Evolutionary conservation across 1,140 invertebrate genomes (phyloP).

Genomic region (Halyomorpha halys): DNA sequence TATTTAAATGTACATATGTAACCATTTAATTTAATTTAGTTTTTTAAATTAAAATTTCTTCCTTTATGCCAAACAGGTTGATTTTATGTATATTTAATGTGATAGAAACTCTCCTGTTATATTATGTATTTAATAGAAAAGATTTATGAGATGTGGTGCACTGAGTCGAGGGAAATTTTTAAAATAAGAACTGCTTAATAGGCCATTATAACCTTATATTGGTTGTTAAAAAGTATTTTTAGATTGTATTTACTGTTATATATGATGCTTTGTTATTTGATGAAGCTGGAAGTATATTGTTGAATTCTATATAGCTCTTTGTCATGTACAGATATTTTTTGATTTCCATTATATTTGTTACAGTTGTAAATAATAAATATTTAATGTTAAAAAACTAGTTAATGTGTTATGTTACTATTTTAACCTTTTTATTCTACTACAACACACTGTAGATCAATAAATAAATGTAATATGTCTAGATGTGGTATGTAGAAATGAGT

Average conservation of each 20-base stretch:
- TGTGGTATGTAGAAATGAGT: no score
- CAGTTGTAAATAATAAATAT: slow-evolving; percentile 17
- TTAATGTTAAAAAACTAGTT: slow-evolving; percentile 14
- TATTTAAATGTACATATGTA: slow-evolving; percentile 7
- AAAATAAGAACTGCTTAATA: background rate
- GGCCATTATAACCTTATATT: background rate
- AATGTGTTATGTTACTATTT: no score
- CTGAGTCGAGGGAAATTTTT: background rate
- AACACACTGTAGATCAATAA: no score
- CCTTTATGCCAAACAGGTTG: background rate
- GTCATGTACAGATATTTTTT: slow-evolving; percentile 11
- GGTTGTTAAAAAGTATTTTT: slow-evolving; percentile 9
- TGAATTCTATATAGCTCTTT: slow-evolving; percentile 4
- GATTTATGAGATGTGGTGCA: background rate
- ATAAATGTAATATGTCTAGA: no score
- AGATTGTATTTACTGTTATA: slow-evolving; percentile 13
- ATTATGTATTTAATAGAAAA: background rate
- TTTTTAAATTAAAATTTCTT: background rate
- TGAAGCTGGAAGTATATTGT: background rate
- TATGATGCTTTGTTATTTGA: slow-evolving; percentile 6
- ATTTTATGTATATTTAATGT: background rate
- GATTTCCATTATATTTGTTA: slow-evolving; percentile 12
- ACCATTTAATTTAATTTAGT: background rate
- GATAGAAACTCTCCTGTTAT: background rate
- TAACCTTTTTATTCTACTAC: no score